phyloP scores from a whole-genome alignment of 2,888 invertebrate genomes.

The Pristionchus japonicus region DNA sequence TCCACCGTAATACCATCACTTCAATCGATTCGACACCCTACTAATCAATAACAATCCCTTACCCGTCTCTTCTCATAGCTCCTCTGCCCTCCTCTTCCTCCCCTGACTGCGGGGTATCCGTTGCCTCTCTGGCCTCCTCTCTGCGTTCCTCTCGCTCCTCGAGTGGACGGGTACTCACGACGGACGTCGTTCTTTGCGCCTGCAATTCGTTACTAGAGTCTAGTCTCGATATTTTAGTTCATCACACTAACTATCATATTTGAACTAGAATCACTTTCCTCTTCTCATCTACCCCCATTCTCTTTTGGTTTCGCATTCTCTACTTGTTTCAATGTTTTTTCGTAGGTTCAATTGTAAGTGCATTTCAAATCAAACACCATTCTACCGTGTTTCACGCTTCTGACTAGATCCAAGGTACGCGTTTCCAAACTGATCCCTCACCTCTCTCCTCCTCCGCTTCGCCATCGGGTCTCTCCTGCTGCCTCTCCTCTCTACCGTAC shows the following conservation, averaged over 20 bases:
- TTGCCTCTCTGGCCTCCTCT: slow-evolving; percentile 22
- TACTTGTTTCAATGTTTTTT: too few species aligned
- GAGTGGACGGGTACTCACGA: slow-evolving; percentile 49
- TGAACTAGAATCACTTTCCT: too few species aligned
- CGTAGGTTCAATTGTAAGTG: too few species aligned
- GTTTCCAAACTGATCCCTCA: neutral
- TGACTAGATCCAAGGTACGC: too few species aligned
- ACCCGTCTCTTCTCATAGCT: neutral
- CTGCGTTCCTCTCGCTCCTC: slow-evolving; percentile 56
- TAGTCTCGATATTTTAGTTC: too few species aligned
- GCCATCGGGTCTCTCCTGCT: neutral
- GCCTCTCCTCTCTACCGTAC: neutral
- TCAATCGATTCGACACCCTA: neutral
- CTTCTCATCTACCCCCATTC: too few species aligned
- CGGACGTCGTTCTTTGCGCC: neutral
- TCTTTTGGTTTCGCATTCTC: too few species aligned
- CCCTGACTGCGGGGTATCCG: neutral
- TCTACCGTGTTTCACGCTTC: too few species aligned
- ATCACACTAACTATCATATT: too few species aligned
- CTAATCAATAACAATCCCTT: neutral
- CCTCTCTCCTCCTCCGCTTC: neutral
- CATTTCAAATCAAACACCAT: too few species aligned
- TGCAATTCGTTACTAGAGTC: neutral
- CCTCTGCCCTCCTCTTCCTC: slow-evolving; percentile 29
- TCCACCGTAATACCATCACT: neutral